Evolutionary conservation across 2,797 vertebrate species (phyloP).

Genomic region (Steatocranus sp.): DNA sequence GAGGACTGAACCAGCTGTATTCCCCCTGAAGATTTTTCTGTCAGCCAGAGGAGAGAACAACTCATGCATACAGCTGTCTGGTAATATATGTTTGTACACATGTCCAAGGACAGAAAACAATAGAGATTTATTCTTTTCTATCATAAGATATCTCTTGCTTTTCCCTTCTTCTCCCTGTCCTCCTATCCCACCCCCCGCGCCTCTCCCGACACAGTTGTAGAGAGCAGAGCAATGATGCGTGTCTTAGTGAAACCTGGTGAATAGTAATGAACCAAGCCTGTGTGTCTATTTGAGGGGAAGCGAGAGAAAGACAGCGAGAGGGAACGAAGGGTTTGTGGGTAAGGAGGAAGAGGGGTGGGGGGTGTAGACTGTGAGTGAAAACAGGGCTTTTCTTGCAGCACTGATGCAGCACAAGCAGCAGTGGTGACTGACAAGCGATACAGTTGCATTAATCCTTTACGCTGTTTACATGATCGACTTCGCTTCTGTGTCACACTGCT

Average conservation of each 20-base stretch:
- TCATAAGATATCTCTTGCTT: slow-evolving; percentile 45
- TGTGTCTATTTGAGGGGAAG: slow-evolving; percentile 76
- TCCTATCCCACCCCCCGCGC: not conserved
- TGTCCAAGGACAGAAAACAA: slow-evolving; percentile 43
- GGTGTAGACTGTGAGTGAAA: slow-evolving; percentile 48
- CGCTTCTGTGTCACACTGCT: not conserved
- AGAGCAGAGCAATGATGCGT: slow-evolving; percentile 68
- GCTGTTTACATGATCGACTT: not conserved
- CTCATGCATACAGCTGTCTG: slow-evolving; percentile 46
- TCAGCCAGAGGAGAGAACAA: slow-evolving; percentile 22
- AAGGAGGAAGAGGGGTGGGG: not conserved
- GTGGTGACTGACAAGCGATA: slow-evolving; percentile 49
- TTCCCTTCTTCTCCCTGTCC: slow-evolving; percentile 8
- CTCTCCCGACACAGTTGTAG: slow-evolving; percentile 53
- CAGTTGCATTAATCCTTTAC: slow-evolving; percentile 48
- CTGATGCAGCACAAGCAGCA: slow-evolving; percentile 67
- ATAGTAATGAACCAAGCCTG: slow-evolving; percentile 80
- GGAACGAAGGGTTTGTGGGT: slow-evolving; percentile 23
- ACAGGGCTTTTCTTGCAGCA: slow-evolving; percentile 65
- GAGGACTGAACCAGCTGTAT: slow-evolving; percentile 28
- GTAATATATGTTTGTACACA: slow-evolving; percentile 54
- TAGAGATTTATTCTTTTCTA: slow-evolving; percentile 56
- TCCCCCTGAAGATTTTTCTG: slow-evolving; percentile 21
- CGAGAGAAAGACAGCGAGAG: slow-evolving; percentile 50
- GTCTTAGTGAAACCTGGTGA: slow-evolving; percentile 77